phyloP scores from a whole-genome alignment of 2,113 vertebrate species.

The Psittacara wagleri region DNA sequence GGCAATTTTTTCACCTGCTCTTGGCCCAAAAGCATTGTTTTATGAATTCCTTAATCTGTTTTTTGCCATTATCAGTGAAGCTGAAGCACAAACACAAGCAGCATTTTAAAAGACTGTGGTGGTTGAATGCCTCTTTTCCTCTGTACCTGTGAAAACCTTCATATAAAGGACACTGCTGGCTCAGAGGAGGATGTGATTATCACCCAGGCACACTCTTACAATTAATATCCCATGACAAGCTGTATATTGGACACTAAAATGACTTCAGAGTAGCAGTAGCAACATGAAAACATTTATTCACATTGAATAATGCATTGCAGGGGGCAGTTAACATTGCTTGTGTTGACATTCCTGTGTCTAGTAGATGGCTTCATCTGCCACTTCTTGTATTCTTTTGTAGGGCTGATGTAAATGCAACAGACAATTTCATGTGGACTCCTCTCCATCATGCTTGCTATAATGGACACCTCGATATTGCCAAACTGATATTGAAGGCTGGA shows the following conservation, averaged over 20 bases:
- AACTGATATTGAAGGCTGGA: conserved; percentile 83
- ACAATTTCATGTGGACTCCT: conserved; percentile 93
- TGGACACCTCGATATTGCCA: conserved; percentile 81
- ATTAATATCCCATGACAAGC: background rate
- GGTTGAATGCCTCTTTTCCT: background rate
- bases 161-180: background rate
- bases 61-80: background rate
- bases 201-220: background rate
- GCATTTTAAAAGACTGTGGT: background rate
- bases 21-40: background rate
- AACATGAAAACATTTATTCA: background rate
- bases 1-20: background rate
- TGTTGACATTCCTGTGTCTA: background rate
- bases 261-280: background rate
- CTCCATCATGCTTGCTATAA: conserved; percentile 92
- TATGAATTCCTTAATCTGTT: background rate
- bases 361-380: background rate
- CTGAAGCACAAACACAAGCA: background rate
- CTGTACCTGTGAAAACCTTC: background rate
- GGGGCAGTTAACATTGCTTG: fast-evolving
- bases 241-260: background rate
- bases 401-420: conserved; percentile 81
- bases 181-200: background rate
- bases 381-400: conserved; percentile 54
- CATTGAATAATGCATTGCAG: background rate